Evolutionary conservation across 64 coral and sea anemone species (phyloP).

Genomic region (Dendrophyllia cribrosa): DNA sequence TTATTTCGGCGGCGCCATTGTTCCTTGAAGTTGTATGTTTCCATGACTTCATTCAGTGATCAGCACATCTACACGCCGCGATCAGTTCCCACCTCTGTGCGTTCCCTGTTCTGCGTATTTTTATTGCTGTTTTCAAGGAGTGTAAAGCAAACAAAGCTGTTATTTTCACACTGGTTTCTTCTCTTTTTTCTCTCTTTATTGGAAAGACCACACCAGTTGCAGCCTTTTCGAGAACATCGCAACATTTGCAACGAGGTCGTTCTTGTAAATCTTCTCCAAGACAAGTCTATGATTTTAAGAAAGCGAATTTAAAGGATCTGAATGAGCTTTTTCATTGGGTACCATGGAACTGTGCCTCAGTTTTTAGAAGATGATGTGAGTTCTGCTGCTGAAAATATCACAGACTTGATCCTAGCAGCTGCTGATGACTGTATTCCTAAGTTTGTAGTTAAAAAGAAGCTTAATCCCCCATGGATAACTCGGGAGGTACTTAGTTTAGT

Average conservation of each 20-base stretch:
- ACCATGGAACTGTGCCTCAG: constrained; percentile 49
- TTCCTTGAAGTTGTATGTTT: too few species aligned
- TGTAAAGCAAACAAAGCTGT: too few species aligned
- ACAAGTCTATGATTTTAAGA: constrained; percentile 61
- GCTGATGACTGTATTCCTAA: constrained; percentile 51
- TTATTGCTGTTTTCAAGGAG: too few species aligned
- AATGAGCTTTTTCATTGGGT: constrained; percentile 55
- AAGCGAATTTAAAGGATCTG: constrained; percentile 44
- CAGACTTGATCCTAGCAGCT: constrained; percentile 40
- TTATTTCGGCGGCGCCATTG: too few species aligned
- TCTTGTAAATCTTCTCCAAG: constrained; percentile 59
- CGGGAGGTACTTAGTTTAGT: neutral
- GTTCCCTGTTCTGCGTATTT: too few species aligned
- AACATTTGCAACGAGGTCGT: constrained; percentile 24
- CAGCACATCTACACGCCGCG: too few species aligned
- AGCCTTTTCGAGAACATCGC: too few species aligned
- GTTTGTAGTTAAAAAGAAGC: constrained; percentile 62
- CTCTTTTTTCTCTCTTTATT: too few species aligned
- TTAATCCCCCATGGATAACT: constrained; percentile 1
- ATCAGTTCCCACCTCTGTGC: too few species aligned
- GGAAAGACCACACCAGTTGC: too few species aligned
- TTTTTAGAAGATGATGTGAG: constrained; percentile 1
- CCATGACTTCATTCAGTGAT: too few species aligned
- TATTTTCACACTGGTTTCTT: too few species aligned
- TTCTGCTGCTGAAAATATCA: constrained; percentile 23